Evolutionary conservation across 2,113 vertebrate genomes (phyloP).

Genomic region (Burhinus oedicnemus): DNA sequence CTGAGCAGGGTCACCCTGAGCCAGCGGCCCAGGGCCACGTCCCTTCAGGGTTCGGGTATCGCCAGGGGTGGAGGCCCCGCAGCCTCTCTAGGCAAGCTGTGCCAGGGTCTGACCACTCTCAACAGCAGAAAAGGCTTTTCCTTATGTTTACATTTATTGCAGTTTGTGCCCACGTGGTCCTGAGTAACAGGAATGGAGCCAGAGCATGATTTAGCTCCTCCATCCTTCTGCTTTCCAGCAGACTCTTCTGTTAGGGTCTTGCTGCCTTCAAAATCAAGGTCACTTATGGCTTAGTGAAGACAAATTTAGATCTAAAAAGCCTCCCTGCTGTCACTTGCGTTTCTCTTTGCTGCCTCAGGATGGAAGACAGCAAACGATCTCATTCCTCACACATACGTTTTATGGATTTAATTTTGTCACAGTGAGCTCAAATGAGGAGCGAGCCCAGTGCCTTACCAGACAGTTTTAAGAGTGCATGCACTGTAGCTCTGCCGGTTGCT

Average conservation of each 20-base stretch:
- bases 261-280: background rate
- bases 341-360: background rate
- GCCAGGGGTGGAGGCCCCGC: rapidly evolving
- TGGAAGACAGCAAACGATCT: background rate
- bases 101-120: background rate
- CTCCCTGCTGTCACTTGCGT: background rate
- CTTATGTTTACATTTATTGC: background rate
- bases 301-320: slow-evolving; percentile 21
- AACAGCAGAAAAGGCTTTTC: background rate
- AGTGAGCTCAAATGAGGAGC: background rate
- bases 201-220: background rate
- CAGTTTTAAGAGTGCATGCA: rapidly evolving
- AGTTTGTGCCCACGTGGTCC: background rate
- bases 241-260: background rate
- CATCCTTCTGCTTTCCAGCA: background rate
- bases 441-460: background rate
- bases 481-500: background rate
- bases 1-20: background rate
- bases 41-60: rapidly evolving
- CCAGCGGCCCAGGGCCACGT: rapidly evolving
- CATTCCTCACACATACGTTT: rapidly evolving
- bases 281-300: background rate
- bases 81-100: background rate
- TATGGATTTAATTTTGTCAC: slow-evolving; percentile 5
- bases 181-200: background rate